Evolutionary conservation across 2,113 vertebrate species (phyloP).

Genomic region (Oplegnathus fasciatus): DNA sequence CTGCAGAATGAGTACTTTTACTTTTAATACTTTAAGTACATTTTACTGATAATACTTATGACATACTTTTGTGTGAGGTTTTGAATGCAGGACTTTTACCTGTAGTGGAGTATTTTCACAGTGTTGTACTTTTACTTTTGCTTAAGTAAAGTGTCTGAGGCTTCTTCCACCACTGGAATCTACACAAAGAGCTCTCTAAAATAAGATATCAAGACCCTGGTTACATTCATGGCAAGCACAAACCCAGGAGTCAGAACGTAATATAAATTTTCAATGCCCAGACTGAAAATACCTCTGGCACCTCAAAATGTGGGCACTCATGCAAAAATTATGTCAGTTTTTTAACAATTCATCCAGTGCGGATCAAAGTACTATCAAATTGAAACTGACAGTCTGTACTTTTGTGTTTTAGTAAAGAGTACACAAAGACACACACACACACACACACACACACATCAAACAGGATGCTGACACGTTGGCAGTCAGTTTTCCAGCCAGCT

Average conservation of each 20-base stretch:
- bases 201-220: conserved; percentile 20
- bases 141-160: too few relatives aligned
- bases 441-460: conserved; percentile 43
- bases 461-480: conserved; percentile 46
- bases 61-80: too few relatives aligned
- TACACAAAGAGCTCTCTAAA: conserved; percentile 22
- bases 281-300: conserved; percentile 43
- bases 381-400: conserved; percentile 55
- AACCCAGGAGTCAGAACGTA: conserved; percentile 20
- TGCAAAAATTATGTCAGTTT: conserved; percentile 56
- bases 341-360: conserved; percentile 45
- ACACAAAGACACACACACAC: conserved; percentile 20
- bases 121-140: too few relatives aligned
- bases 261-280: not conserved
- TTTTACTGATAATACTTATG: too few relatives aligned
- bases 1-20: too few relatives aligned
- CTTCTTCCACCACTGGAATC: not conserved
- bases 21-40: too few relatives aligned
- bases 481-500: conserved; percentile 54
- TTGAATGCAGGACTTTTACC: too few relatives aligned
- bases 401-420: conserved; percentile 42
- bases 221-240: conserved; percentile 26
- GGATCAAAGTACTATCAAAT: conserved; percentile 69
- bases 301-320: conserved; percentile 43
- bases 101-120: too few relatives aligned